phyloP scores from a whole-genome alignment of 2,888 invertebrate genomes.

The Atethmia centrago region DNA sequence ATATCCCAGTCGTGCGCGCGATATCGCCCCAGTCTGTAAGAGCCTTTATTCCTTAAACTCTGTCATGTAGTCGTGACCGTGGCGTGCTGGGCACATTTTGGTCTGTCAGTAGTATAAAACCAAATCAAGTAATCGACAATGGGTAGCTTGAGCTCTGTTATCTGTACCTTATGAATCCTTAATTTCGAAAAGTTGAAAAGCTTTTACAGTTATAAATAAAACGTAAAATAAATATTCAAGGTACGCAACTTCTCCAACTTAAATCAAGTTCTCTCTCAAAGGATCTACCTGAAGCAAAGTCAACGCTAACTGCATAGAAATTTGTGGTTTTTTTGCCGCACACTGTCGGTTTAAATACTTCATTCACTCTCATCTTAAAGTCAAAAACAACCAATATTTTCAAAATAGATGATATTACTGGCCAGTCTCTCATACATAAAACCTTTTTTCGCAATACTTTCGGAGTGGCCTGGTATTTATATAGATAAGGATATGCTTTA shows the following conservation, averaged over 20 bases:
- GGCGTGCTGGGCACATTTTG: no score
- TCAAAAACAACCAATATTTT: no score
- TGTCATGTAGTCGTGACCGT: no score
- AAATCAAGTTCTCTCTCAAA: slow-evolving; percentile 10
- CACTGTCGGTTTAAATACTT: neutral
- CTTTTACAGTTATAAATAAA: slow-evolving; percentile 3
- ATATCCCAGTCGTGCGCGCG: no score
- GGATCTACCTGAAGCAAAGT: neutral
- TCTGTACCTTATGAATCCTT: neutral
- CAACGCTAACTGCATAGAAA: slow-evolving; percentile 30
- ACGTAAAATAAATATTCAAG: neutral
- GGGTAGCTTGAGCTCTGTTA: neutral
- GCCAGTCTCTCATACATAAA: no score
- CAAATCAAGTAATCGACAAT: neutral
- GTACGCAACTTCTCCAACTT: slow-evolving; percentile 3
- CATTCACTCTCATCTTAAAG: neutral
- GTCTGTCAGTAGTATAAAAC: no score
- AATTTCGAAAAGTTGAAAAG: neutral
- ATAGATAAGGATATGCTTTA: no score
- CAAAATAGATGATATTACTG: no score
- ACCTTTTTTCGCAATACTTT: no score
- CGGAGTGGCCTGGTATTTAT: no score
- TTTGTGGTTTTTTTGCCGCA: neutral
- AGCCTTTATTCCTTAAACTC: no score
- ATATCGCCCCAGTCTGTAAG: no score